These are phyloP conservation scores for Lasioglossum baleicum DNA, from an alignment of 1,140 invertebrate genomes.

Conservation along the genomic window DNA sequence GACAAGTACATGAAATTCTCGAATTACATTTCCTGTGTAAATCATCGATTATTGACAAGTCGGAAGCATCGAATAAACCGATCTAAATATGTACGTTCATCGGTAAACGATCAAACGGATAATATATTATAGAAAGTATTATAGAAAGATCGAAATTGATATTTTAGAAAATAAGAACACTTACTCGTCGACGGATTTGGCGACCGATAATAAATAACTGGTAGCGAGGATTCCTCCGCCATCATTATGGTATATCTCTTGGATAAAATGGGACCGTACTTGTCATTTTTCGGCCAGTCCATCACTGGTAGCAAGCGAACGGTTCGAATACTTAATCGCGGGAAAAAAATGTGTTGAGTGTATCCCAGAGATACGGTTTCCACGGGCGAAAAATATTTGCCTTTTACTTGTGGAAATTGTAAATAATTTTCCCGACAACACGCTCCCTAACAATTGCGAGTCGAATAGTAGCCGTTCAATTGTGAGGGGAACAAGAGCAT, in stretches of 20 bases:
- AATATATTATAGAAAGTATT: too few species aligned
- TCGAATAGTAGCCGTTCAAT: slow-evolving; percentile 22
- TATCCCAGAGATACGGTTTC: slow-evolving; percentile 67
- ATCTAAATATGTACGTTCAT: background rate
- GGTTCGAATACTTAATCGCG: slow-evolving; percentile 33
- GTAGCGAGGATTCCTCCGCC: slow-evolving; percentile 23
- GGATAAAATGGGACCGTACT: background rate
- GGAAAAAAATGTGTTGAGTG: slow-evolving; percentile 39
- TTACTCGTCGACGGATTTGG: slow-evolving; percentile 43
- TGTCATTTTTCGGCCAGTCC: slow-evolving; percentile 24
- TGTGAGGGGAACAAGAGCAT: background rate
- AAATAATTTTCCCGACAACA: background rate
- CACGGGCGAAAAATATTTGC: slow-evolving; percentile 60
- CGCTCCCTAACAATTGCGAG: background rate
- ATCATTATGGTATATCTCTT: slow-evolving; percentile 21
- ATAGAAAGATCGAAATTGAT: background rate
- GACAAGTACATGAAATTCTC: background rate
- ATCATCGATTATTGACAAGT: too few species aligned
- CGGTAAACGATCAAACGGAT: background rate
- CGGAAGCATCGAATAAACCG: background rate
- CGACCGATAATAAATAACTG: slow-evolving; percentile 24
- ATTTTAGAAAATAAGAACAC: background rate
- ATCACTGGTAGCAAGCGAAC: background rate
- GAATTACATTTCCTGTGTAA: background rate
- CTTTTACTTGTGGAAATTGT: background rate